Base-by-base conservation (phyloP, 2,888 invertebrate species). In the Anaspis maculata region DNA sequence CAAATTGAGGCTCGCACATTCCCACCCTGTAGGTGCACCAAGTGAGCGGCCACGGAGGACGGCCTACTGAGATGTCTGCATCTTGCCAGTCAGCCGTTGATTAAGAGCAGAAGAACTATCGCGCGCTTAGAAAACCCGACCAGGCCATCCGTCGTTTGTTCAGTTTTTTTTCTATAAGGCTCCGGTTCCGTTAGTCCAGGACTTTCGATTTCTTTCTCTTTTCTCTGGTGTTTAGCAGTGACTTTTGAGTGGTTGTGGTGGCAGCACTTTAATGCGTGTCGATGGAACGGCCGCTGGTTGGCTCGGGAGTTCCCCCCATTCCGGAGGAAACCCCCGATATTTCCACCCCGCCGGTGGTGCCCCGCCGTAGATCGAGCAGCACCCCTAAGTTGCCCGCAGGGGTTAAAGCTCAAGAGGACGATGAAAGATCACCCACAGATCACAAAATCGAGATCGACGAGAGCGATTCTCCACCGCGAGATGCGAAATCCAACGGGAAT, bases 1-100 rank as follows among this genome's bases (percentile, higher is more conserved):
- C 43, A 41, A 51, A 51, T 42, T 40, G 32, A 41, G 40, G 36
- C 40, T 39, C 38, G 39, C 46, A 30, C 37, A 35, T 50, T 57
- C 56, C 59, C 57, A 56, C 57, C 59, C 59, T 48, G 30, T 29
- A 33, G 44, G 46, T n/a, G n/a, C n/a, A 44, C 40, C 47, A 52
- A 54, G 59, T 57, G 59, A 60, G 52, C 49, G 59, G 57, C 32
- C 29, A 19, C 13, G 13, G 22, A 29, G 14, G 13, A 16, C 50
- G 44, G 45, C 47, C 46, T 47, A 34, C 48, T 46, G 15, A 37
- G 50, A 51, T 48, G 49, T 45, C 48, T 44, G 47, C 51, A 37
- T 45, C 48, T 44, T 39, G 46, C 52, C 55, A 60, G 57, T 59
- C 45, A 49, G 43, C 45, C 54, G 52, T 47, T 45, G 51, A 52